A percentile compares a stretch with the other conserved stretches of the same genome.
phyloP scores from a whole-genome alignment of 2,113 vertebrate genomes.

The Coturnix japonica region DNA sequence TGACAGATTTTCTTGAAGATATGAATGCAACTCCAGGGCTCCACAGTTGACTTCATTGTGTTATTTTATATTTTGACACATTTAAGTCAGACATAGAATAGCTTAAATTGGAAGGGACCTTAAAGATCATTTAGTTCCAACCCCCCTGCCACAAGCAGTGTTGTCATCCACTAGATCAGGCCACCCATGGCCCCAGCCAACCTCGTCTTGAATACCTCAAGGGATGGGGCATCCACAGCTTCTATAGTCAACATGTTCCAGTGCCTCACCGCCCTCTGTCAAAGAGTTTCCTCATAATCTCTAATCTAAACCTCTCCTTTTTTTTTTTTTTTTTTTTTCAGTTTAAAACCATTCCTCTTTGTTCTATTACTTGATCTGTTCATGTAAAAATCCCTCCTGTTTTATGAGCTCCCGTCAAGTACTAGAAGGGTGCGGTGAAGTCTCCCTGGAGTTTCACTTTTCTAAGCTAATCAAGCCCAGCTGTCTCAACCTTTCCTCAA shows the following conservation, averaged over 20 bases:
- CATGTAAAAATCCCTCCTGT: too few species aligned
- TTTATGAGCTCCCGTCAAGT: too few species aligned
- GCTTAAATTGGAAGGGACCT: not conserved
- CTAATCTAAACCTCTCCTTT: not conserved
- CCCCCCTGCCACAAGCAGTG: not conserved
- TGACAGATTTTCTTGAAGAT: not conserved
- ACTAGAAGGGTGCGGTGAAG: too few species aligned
- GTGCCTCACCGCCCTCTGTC: not conserved
- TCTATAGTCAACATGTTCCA: not conserved
- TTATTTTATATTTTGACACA: not conserved
- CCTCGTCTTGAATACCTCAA: not conserved
- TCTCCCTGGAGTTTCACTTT: too few species aligned
- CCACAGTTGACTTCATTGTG: not conserved
- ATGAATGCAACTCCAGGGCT: not conserved
- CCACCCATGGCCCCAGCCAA: not conserved
- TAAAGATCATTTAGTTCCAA: not conserved
- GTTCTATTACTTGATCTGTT: not conserved
- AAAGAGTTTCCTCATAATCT: not conserved
- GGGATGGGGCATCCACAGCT: not conserved
- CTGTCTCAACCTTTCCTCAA: too few species aligned
- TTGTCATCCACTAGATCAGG: not conserved
- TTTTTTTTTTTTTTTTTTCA: too few species aligned
- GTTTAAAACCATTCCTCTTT: not conserved
- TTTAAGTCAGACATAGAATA: not conserved
- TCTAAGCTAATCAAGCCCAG: too few species aligned